These are phyloP conservation scores for Polydesmus complanatus DNA, from an alignment of 2,888 invertebrate species.

Conservation along the genomic window DNA sequence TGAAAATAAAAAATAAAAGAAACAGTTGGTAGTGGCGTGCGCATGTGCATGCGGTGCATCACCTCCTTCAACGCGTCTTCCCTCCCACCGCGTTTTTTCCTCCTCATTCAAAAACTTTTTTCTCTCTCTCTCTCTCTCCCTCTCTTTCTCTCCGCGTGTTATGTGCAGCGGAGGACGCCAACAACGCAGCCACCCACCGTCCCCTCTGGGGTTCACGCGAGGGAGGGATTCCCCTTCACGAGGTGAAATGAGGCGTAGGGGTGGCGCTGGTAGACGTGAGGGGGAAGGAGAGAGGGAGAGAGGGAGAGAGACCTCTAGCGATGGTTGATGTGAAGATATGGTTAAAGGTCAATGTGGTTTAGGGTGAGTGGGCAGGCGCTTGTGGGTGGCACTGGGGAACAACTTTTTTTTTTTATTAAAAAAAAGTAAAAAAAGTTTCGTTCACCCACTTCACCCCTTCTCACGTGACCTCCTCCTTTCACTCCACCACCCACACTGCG, in stretches of 20 bases:
- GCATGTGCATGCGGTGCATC: background rate
- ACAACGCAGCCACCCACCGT: background rate
- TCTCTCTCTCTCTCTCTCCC: background rate
- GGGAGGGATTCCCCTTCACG: background rate
- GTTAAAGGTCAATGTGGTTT: background rate
- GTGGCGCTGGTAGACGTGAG: background rate
- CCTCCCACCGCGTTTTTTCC: conserved; percentile 2
- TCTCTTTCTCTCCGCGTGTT: too few relatives aligned
- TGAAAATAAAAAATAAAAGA: too few relatives aligned
- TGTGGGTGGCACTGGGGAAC: background rate
- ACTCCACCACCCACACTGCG: background rate
- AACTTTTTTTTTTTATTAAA: background rate
- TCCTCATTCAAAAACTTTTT: background rate
- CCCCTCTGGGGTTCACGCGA: background rate
- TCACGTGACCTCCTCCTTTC: background rate
- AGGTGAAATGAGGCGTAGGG: background rate
- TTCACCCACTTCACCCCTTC: background rate
- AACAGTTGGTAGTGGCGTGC: too few relatives aligned
- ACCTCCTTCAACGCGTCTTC: background rate
- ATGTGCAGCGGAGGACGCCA: background rate
- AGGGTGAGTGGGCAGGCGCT: background rate
- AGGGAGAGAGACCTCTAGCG: background rate
- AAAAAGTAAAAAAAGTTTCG: background rate
- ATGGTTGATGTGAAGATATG: background rate
- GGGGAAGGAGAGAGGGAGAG: background rate